phyloP scores from a whole-genome alignment of 2,888 invertebrate genomes.

The Drosophila anceps region DNA sequence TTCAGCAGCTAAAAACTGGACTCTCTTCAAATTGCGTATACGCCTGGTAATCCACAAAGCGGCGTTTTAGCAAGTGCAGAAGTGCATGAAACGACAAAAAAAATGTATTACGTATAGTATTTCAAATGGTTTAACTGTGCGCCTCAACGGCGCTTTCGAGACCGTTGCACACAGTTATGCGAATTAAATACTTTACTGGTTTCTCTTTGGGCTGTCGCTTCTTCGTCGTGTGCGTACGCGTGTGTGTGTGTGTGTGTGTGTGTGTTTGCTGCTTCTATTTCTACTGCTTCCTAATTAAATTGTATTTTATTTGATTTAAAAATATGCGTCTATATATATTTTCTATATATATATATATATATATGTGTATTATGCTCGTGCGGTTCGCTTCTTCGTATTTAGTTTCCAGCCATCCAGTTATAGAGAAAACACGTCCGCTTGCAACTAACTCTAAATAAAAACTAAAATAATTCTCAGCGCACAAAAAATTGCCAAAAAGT shows the following conservation, averaged over 20 bases:
- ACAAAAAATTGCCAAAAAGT: constrained; percentile 76
- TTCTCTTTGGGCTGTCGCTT: constrained; percentile 40
- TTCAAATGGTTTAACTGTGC: constrained; percentile 4
- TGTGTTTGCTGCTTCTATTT: constrained; percentile 64
- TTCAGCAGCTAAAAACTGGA: constrained; percentile 41
- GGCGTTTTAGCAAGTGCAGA: constrained; percentile 67
- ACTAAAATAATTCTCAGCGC: constrained; percentile 75
- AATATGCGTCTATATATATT: constrained; percentile 68
- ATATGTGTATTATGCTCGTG: constrained; percentile 51
- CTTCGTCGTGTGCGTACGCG: constrained; percentile 32
- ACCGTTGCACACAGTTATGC: constrained; percentile 39
- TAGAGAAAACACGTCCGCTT: constrained; percentile 83
- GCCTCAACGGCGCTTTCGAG: constrained; percentile 25
- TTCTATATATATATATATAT: constrained; percentile 1
- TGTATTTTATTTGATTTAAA: constrained; percentile 64
- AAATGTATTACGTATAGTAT: constrained; percentile 30
- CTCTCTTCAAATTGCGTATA: constrained; percentile 64
- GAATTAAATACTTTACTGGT: constrained; percentile 52
- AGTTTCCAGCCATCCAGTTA: constrained; percentile 85
- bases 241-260: constrained; percentile 27
- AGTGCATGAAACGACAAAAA: constrained; percentile 37
- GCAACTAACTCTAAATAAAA: constrained; percentile 84
- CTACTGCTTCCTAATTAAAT: constrained; percentile 64
- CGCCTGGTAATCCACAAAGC: constrained; percentile 84
- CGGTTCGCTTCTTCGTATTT: constrained; percentile 67